A percentile compares a stretch with the other conserved stretches of the same genome.
Conservation (phyloP, 2,113 vertebrate species). For the Bujurquina vittata region DNA sequence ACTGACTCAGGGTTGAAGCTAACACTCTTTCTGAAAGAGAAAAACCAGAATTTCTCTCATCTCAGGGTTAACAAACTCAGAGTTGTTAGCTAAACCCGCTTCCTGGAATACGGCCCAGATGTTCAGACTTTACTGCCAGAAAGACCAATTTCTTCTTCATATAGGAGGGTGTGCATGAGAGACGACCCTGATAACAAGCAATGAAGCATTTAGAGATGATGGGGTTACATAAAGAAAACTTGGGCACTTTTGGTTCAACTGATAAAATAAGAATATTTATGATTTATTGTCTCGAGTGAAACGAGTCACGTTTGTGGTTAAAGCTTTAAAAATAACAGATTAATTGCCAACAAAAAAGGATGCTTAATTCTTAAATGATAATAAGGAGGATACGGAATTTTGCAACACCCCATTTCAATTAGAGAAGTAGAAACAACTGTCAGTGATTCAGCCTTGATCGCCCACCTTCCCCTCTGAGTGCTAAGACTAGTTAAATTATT, state of each 20-base stretch:
- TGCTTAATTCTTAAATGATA: not conserved
- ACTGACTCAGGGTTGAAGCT: no score
- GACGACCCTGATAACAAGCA: not conserved
- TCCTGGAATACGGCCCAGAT: not conserved
- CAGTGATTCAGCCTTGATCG: not conserved
- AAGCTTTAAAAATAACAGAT: not conserved
- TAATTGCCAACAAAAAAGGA: not conserved
- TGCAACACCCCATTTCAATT: not conserved
- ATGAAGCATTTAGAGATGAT: not conserved
- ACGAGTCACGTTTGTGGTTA: not conserved
- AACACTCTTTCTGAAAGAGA: no score
- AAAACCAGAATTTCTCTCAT: no score
- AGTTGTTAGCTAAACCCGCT: no score
- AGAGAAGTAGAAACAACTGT: not conserved
- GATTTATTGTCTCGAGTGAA: not conserved
- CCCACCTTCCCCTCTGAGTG: constrained; percentile 4
- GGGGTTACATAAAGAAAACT: not conserved
- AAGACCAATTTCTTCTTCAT: not conserved
- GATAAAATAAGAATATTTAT: not conserved
- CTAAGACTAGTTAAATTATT: constrained; percentile 56
- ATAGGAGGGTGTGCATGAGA: not conserved
- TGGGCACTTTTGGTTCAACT: not conserved
- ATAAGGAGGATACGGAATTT: not conserved
- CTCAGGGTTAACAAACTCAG: no score
- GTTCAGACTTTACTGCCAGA: not conserved